These are phyloP conservation scores for Apolygus lucorum DNA, from an alignment of 1,140 invertebrate species.

Conservation along the genomic window DNA sequence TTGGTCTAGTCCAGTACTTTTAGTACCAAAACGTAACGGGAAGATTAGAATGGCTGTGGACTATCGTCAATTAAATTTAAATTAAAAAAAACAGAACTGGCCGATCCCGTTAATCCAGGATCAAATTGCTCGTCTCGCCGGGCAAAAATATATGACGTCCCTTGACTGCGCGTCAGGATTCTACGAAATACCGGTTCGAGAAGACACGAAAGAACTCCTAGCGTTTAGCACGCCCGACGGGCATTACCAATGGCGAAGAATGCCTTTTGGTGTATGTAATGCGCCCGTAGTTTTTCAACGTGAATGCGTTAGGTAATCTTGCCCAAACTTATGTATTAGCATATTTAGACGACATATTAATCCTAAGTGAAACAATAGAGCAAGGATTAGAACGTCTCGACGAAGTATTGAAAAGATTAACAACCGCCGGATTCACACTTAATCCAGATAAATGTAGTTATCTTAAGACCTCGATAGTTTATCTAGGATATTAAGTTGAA, in stretches of 20 bases:
- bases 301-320: conserved; percentile 21
- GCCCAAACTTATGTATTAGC: not conserved
- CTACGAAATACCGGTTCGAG: conserved; percentile 40
- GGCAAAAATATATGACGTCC: conserved; percentile 35
- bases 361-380: conserved; percentile 3
- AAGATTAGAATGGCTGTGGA: not conserved
- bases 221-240: conserved; percentile 32
- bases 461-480: conserved; percentile 33
- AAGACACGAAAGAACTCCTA: conserved; percentile 39
- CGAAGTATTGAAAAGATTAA: conserved; percentile 15
- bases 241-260: conserved; percentile 43
- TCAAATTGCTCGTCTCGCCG: conserved; percentile 31
- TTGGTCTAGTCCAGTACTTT: not conserved
- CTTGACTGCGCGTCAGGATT: conserved; percentile 36
- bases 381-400: conserved; percentile 11
- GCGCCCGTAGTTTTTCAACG: conserved; percentile 40
- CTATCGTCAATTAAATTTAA: not conserved
- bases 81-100: not conserved
- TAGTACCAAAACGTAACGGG: not conserved
- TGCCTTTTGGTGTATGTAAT: conserved; percentile 41
- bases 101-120: conserved; percentile 31
- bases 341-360: not conserved
- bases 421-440: conserved; percentile 14
- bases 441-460: conserved; percentile 36
- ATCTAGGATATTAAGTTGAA: conserved; percentile 35